These are phyloP conservation scores for Emberiza fucata DNA, from an alignment of 2,113 vertebrate species.

Conservation along the genomic window DNA sequence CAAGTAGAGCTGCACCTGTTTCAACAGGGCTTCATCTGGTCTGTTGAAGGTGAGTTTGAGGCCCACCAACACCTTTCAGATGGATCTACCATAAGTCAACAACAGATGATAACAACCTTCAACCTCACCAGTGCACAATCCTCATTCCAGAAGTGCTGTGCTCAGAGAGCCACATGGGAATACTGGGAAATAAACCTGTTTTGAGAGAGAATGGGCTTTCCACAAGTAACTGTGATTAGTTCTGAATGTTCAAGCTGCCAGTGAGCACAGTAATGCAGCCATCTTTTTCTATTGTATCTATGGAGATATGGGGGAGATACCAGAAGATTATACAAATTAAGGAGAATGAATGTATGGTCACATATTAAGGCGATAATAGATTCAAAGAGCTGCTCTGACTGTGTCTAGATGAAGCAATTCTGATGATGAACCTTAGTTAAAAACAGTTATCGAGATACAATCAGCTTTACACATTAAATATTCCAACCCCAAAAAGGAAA, in stretches of 20 bases:
- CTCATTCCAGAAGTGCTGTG: conserved; percentile 31
- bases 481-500: conserved; percentile 38
- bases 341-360: background rate
- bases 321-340: conserved; percentile 20
- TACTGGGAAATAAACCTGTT: background rate
- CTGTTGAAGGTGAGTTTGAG: conserved; percentile 7
- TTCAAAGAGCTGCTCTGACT: background rate
- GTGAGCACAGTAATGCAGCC: background rate
- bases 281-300: background rate
- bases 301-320: background rate
- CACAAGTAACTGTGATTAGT: background rate
- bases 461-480: conserved; percentile 24
- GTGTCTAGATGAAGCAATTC: conserved; percentile 15
- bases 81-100: conserved; percentile 25
- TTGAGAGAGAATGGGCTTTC: conserved; percentile 3
- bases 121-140: background rate
- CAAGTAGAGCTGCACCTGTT: conserved; percentile 34
- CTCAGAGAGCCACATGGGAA: background rate
- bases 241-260: background rate
- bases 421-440: conserved; percentile 33
- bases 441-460: conserved; percentile 23
- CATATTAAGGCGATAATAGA: conserved; percentile 25
- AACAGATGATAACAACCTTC: conserved; percentile 19
- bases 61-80: conserved; percentile 32
- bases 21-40: conserved; percentile 11